Percentiles rank a stretch among this genome's conserved stretches.
Conservation (phyloP, 2,888 invertebrate genomes). For the Agrotis ipsilon region DNA sequence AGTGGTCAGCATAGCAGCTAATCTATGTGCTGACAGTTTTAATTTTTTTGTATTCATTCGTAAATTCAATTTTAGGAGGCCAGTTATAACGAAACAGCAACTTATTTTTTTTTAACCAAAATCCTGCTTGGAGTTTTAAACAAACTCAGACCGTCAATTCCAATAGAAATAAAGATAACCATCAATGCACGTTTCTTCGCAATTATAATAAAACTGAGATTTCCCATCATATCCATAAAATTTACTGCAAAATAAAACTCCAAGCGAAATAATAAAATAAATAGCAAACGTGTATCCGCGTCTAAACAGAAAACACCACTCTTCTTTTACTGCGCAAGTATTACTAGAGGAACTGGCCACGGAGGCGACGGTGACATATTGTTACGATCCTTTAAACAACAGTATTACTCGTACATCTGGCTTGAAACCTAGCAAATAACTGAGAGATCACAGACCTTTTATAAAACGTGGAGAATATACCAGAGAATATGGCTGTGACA, state of each 20-base stretch:
- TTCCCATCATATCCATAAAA: not conserved
- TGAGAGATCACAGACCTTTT: constrained; percentile 16
- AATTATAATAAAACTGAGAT: not conserved
- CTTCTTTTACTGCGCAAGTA: constrained; percentile 38
- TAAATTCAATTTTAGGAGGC: too few relatives aligned
- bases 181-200: too few relatives aligned
- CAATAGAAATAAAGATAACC: not conserved
- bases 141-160: not conserved
- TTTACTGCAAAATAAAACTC: not conserved
- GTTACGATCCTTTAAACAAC: constrained; percentile 53
- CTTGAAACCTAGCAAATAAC: constrained; percentile 37
- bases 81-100: too few relatives aligned
- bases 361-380: constrained; percentile 51
- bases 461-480: constrained; percentile 9
- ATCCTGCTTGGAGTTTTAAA: not conserved
- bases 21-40: too few relatives aligned
- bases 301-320: constrained; percentile 37
- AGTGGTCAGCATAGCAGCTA: too few relatives aligned
- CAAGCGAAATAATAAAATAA: constrained; percentile 10
- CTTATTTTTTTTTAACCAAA: not conserved
- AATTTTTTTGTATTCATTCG: too few relatives aligned
- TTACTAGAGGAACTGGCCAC: constrained; percentile 42
- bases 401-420: constrained; percentile 45
- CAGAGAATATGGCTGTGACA: not conserved
- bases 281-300: constrained; percentile 22